Conservation (phyloP, 2,888 invertebrate species). For the Phoenoteleia sp. region DNA sequence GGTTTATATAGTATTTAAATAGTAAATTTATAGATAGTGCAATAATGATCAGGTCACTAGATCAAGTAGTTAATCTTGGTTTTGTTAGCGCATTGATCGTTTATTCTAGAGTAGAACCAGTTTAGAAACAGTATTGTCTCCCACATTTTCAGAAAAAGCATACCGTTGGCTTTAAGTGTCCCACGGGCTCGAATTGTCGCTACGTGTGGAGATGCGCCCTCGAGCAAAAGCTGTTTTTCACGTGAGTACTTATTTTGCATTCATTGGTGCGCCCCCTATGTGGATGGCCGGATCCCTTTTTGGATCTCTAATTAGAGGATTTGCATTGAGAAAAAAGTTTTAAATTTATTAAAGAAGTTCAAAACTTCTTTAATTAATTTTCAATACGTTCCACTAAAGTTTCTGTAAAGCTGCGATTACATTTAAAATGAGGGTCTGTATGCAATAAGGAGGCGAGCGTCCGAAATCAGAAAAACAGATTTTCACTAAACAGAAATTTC, state of each 20-base stretch:
- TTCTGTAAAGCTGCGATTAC: not conserved
- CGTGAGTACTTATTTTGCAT: constrained; percentile 90
- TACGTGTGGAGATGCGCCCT: constrained; percentile 99
- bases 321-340: not conserved
- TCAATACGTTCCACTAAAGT: too few relatives aligned
- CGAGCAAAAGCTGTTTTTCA: constrained; percentile 99
- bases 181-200: constrained; percentile 96
- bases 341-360: too few relatives aligned
- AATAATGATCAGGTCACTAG: constrained; percentile 55
- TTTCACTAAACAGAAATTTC: too few relatives aligned
- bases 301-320: not conserved
- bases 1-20: too few relatives aligned
- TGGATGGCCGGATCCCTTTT: not conserved
- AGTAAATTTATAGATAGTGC: constrained; percentile 37
- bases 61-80: constrained; percentile 48
- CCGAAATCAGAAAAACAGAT: too few relatives aligned
- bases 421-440: too few relatives aligned
- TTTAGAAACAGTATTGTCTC: constrained; percentile 72
- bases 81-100: constrained; percentile 53
- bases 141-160: constrained; percentile 93
- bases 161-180: constrained; percentile 98
- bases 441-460: too few relatives aligned
- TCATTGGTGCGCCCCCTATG: constrained; percentile 21
- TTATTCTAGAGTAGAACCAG: constrained; percentile 67
- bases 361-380: too few relatives aligned